Evolutionary conservation across 2,888 invertebrate genomes (phyloP), one percentile per base, ranked within the genome.

Genomic region (Pammene fasciana): DNA sequence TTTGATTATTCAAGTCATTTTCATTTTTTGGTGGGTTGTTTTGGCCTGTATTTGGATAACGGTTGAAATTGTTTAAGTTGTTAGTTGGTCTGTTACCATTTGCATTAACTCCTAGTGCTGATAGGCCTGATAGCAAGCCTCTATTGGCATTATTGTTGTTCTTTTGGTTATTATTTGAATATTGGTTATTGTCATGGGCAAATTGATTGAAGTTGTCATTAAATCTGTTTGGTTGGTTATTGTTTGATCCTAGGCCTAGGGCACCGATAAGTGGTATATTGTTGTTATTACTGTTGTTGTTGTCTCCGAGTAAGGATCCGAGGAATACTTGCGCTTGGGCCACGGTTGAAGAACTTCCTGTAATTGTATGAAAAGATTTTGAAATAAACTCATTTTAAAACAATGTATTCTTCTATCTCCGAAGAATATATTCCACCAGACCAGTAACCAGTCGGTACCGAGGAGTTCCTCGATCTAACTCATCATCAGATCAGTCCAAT

Each of bases 1-100:
- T 45, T 46, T 61, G 72, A 16, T 67, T 50, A 9, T 68, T 62
- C 34, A 72, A 36, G 26, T 65, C 67, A 7, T 36, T 64, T n/a
- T 26, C 52, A 36, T 68, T 60, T 5, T 61, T 57, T 8, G 34
- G 52, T 9, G 55, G 14, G 48, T 48, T 65, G 5, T 48, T 70
- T 48, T 68, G 64, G 0, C 36, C 65, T 14, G 38, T 55, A 3
- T 59, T 70, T 10, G 59, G 9, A 13, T 59, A 9, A 8, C 54
- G 59, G 16, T 65, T 59, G 13, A 56, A 34, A 50, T 62, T 62
- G 13, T 68, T 52, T 6, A 52, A 9, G n/a, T 38, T 68, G 14
- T 68, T 68, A 13, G 38, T 11, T 26, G 59, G 68, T 52, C 18
- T 57, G 2, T 68, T 64, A 14, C 5, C 6, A 26, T 68, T 59